Conservation (phyloP, 2,888 invertebrate species). For the Luperina nickerlii region DNA sequence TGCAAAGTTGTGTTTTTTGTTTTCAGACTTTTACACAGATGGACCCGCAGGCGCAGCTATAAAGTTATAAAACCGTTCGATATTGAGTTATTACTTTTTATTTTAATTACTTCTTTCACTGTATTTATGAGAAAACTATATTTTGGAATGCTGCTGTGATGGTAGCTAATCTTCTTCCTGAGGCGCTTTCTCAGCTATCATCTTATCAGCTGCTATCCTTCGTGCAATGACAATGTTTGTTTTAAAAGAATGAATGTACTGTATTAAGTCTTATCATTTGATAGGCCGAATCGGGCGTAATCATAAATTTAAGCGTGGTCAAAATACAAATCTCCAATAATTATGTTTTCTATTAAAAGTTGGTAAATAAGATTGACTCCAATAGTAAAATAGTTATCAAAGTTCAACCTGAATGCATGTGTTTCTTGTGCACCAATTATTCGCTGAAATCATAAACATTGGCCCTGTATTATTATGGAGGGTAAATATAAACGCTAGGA, state of each 20-base stretch:
- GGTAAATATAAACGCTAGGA: constrained; percentile 25
- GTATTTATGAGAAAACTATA: not conserved
- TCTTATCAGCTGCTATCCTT: not conserved
- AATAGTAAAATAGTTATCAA: not conserved
- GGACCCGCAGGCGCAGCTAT: not conserved
- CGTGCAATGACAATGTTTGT: not conserved
- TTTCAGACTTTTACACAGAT: not conserved
- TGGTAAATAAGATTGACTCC: constrained; percentile 1
- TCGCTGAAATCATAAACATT: constrained; percentile 26
- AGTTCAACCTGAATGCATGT: not conserved
- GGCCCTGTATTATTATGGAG: constrained; percentile 5
- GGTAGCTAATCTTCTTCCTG: not conserved
- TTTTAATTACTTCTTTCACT: not conserved
- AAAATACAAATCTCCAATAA: not conserved
- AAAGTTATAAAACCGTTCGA: not conserved
- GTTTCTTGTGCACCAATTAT: not conserved
- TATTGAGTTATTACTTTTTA: not conserved
- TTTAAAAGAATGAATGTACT: not conserved
- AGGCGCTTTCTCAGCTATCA: not conserved
- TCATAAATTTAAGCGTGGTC: not conserved
- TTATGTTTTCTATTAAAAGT: not conserved
- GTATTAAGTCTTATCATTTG: not conserved
- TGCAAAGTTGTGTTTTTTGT: not conserved
- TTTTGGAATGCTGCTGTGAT: not conserved
- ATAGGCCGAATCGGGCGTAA: not conserved